Evolutionary conservation across 2,888 invertebrate genomes (phyloP), one percentile per base, ranked within the genome.

Genomic region (Ryuthela nishihirai): DNA sequence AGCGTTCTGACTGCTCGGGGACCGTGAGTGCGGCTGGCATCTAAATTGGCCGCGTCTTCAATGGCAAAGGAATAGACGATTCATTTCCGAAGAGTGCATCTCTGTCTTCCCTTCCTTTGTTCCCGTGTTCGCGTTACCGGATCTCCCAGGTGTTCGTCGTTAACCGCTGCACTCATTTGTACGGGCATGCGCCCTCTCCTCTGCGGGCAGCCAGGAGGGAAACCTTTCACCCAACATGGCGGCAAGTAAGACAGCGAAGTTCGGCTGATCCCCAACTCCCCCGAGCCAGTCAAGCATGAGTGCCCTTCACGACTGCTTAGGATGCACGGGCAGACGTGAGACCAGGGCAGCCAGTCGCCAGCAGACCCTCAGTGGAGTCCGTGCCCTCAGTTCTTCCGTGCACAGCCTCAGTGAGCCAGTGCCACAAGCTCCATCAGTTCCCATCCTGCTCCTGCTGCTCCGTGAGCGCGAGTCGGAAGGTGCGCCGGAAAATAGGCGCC

Each of bases 131-230:
- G 7, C 29, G 29, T 29, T 12, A 7, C 29, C 29, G 7, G 7
- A 29, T 29, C 12, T 29, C n/a, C n/a, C n/a, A n/a, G n/a, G n/a
- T n/a, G n/a, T n/a, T n/a, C n/a, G n/a, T n/a, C n/a, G n/a, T n/a
- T n/a, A n/a, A n/a, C n/a, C n/a, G n/a, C n/a, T n/a, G n/a, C n/a
- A n/a, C n/a, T n/a, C n/a, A n/a, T n/a, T n/a, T n/a, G 48, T 40
- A 44, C n/a, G 49, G 55, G 49, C 49, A 49, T 55, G 55, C 55
- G 55, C 55, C 48, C 48, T 46, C 53, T 46, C 32, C 53, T 46
- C 39, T 35, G 25, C 38, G 47, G 47, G 47, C 50, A 42, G 32
- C 34, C 43, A 35, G 43, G 43, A 38, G 41, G 46, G 54, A 54
- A 45, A 45, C 48, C 48, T 48, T 39, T 39, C 55, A 29, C 24